Evolutionary conservation across 2,888 invertebrate species (phyloP).

Genomic region (Agrotis clavis): DNA sequence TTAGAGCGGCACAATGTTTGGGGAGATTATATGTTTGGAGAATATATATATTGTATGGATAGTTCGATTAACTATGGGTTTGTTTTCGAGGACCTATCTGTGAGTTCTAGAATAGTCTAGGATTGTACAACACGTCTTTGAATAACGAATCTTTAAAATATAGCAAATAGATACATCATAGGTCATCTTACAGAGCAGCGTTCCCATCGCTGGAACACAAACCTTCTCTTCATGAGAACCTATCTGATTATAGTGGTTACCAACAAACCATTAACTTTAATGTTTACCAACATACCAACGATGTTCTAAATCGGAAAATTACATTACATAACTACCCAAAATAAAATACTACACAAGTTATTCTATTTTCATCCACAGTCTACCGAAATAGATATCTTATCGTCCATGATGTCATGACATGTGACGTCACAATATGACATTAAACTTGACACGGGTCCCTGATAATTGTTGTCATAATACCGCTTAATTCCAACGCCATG

Average conservation of each 20-base stretch:
- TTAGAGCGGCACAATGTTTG: conserved; percentile 29
- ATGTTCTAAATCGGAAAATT: background rate
- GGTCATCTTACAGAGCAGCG: too few relatives aligned
- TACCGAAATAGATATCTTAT: conserved; percentile 25
- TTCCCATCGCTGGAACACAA: too few relatives aligned
- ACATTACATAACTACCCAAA: too few relatives aligned
- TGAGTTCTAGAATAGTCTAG: background rate
- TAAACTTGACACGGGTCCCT: conserved; percentile 46
- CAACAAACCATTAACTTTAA: background rate
- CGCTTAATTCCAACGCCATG: conserved; percentile 30
- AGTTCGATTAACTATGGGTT: background rate
- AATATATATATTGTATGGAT: background rate
- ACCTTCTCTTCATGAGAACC: too few relatives aligned
- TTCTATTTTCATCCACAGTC: conserved; percentile 31
- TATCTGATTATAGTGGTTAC: too few relatives aligned
- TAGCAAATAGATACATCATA: too few relatives aligned
- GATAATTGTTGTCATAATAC: conserved; percentile 40
- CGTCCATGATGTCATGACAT: conserved; percentile 15
- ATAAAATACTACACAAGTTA: too few relatives aligned
- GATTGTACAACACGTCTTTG: too few relatives aligned
- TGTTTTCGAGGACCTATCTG: too few relatives aligned
- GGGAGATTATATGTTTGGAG: conserved; percentile 6
- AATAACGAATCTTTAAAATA: too few relatives aligned
- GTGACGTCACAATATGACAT: conserved; percentile 34
- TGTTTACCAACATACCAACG: background rate